Base-by-base conservation (phyloP, 2,113 vertebrate species). In the Hippocampus abdominalis region DNA sequence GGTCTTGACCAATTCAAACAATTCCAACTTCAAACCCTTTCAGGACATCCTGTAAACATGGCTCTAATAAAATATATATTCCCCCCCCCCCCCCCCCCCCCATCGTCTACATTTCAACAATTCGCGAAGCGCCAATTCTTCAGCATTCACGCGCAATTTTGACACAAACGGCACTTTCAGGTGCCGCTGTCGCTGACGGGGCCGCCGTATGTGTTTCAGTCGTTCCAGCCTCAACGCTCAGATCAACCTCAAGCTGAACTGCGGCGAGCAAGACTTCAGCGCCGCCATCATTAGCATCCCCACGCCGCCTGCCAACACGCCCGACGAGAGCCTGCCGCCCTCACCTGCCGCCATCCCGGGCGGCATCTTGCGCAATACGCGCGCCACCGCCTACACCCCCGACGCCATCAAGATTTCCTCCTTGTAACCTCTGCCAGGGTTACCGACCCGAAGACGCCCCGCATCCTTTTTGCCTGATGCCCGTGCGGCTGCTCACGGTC, bases 281-380 rank as follows among this genome's bases (percentile, higher is more conserved):
- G 94, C 94, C 0, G 94, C 95, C 83, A 95, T 95, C 77, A 95
- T 96, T 89, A 95, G 95, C 87, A 95, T 95, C 79, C 95, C 95
- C 8, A 96, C 95, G 0, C 94, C 95, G 11, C 94, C 95, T 0
- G 93, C 93, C 83, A 95, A 96, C 90, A 93, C 93, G 0, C 94
- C 94, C 0, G 94, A 95, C 5, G 95, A 96, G 74, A 95, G 92
- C 85, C 93, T 91, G 16, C 93, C 91, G 1, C 89, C 92, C 0
- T 94, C 94, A 0, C 94, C 94, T 1, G 87, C 91, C 20, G 87
- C 87, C 72, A 85, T 82, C 32, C 91, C 81, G 40, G 8, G 40
- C 0, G 91, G 89, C 63, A 90, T 93, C 72, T 86, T 95, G 74
- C 93, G 93, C 87, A 95, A 94, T 85, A 94, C 94, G 76, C 89